These are phyloP conservation scores for Graptemys geographica DNA, from an alignment of 2,797 vertebrate genomes.

Conservation along the genomic window DNA sequence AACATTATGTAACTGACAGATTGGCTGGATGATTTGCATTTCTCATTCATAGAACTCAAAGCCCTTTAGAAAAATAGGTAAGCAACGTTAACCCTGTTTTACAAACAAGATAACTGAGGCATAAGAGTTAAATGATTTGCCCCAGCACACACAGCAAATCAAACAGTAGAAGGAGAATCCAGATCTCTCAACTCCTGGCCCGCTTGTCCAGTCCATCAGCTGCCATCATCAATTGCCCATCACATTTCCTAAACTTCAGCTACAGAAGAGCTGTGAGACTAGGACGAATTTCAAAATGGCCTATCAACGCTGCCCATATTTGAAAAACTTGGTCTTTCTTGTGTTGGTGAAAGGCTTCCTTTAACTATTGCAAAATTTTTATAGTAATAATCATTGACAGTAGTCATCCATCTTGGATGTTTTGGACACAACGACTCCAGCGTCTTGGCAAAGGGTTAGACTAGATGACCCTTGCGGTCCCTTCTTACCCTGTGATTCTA, in stretches of 20 bases:
- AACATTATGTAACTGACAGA: accelerated
- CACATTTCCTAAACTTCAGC: accelerated
- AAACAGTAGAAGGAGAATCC: not conserved
- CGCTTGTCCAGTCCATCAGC: not conserved
- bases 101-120: not conserved
- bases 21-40: not conserved
- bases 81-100: not conserved
- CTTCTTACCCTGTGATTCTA: too few species aligned
- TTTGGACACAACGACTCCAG: too few species aligned
- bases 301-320: not conserved
- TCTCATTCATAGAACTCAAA: not conserved
- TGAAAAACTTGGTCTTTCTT: too few species aligned
- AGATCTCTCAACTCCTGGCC: not conserved
- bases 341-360: not conserved
- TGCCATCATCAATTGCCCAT: not conserved
- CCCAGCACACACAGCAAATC: not conserved
- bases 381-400: not conserved
- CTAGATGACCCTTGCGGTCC: too few species aligned
- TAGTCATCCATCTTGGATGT: too few species aligned
- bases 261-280: not conserved
- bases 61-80: not conserved
- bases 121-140: not conserved
- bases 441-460: too few species aligned
- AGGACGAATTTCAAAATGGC: accelerated
- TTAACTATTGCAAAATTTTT: not conserved